Evolutionary conservation across 2,888 invertebrate genomes (phyloP), one percentile per base, ranked within the genome.

Genomic region (Caenorhabditis sinica): DNA sequence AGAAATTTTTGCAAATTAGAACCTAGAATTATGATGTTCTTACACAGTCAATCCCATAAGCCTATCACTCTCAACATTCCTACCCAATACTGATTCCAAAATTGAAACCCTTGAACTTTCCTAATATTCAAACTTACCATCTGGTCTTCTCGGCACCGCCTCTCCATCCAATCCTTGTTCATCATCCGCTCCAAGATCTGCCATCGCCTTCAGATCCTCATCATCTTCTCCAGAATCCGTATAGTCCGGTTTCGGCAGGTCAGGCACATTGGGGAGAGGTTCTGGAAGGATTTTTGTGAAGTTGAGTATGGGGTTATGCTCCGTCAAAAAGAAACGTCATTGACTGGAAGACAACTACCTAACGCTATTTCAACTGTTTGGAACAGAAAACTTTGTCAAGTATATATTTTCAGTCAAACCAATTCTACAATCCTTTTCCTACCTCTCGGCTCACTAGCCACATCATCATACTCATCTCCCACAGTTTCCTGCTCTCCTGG

Each of bases 211-310:
- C 66, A 72, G 17, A 40, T 80, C 80, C 6, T 80, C 72, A 49
- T 80, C 72, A 4, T 49, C 33, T 23, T 80, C 80, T 43, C 72
- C 66, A 33, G 80, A 80, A 66, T 80, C 80, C n/a, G 66, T n/a
- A 40, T 80, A 80, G 40, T 80, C 80, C 8, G 20, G 13, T 25
- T 66, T 72, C 8, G 80, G 80, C 17, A 80, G 30, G 28, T 58
- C 49, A 5, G 80, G 80, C 8, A 80, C 66, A 20, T 58, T 17
- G 6, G 80, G 80, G 8, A 72, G 43, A 13, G 65, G 15, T 25
- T 72, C 77, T 74, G 63, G 2, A 60, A 60, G 8, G 30, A 58
- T 58, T 17, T 33, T 23, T 63, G 28, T 28, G 15, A 60, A 58
- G 17, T 4, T 60, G 33, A 60, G n/a, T 4, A n/a, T 17, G 30